Percentiles rank a stretch among this genome's conserved stretches.
phyloP scores from a whole-genome alignment of 2,888 invertebrate genomes.

The Tiliacea citrago region DNA sequence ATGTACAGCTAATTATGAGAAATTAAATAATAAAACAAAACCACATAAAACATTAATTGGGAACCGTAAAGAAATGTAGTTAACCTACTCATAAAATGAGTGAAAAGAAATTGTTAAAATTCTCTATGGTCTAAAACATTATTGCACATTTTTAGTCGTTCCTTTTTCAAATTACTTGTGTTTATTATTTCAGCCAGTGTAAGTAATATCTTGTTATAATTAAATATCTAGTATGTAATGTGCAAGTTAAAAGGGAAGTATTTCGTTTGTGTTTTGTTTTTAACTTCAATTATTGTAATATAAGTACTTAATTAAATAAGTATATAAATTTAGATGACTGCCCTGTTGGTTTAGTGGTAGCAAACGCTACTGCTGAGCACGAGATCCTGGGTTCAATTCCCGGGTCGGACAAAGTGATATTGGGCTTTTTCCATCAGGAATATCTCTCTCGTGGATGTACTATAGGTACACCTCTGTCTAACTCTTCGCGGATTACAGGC shows the following conservation, averaged over 20 bases:
- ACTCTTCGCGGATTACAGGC: too few relatives aligned
- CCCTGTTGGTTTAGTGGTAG: neutral
- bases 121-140: constrained; percentile 36
- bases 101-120: constrained; percentile 25
- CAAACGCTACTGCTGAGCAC: too few relatives aligned
- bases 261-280: neutral
- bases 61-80: constrained; percentile 1
- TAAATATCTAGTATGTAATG: neutral
- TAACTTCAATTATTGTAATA: neutral
- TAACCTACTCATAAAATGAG: neutral
- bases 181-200: constrained; percentile 30
- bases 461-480: too few relatives aligned
- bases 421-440: too few relatives aligned
- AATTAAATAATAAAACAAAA: constrained; percentile 5
- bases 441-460: too few relatives aligned
- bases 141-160: constrained; percentile 19
- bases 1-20: neutral
- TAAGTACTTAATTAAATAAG: neutral
- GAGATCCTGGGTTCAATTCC: too few relatives aligned
- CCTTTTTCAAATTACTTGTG: constrained; percentile 24
- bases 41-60: neutral
- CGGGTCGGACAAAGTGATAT: too few relatives aligned
- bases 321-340: too few relatives aligned
- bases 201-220: constrained; percentile 20
- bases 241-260: neutral